Percentiles rank a stretch among this genome's conserved stretches.
Conservation (phyloP, 2,113 vertebrate genomes). For the Mesocricetus auratus region DNA sequence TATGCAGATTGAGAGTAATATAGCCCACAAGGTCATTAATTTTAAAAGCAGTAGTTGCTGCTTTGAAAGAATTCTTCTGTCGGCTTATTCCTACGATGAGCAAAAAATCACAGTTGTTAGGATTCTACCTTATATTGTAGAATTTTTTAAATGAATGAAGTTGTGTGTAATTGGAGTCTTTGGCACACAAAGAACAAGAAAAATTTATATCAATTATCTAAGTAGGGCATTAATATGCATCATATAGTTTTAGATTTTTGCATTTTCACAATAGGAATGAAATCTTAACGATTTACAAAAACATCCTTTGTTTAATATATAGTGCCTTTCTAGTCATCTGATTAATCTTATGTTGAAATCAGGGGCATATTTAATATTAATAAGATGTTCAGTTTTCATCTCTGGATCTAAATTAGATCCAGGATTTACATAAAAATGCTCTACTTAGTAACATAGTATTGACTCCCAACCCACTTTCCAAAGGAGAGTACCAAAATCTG, state of each 20-base stretch:
- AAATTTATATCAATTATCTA: constrained; percentile 36
- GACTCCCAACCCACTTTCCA: neutral
- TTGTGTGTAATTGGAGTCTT: neutral
- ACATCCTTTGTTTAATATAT: neutral
- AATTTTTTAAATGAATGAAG: neutral
- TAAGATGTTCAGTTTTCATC: neutral
- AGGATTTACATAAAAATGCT: neutral
- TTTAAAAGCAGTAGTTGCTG: constrained; percentile 22
- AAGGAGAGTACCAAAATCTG: constrained; percentile 31
- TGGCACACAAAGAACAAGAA: constrained; percentile 18
- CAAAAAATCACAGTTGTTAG: constrained; percentile 41
- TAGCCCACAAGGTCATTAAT: constrained; percentile 34
- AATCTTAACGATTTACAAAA: constrained; percentile 18
- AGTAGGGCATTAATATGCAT: neutral
- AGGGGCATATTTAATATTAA: neutral
- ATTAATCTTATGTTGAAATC: constrained; percentile 38
- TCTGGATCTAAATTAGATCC: constrained; percentile 5
- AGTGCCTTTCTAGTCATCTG: neutral
- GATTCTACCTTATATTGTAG: neutral
- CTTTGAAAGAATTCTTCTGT: constrained; percentile 48
- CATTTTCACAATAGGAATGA: constrained; percentile 19
- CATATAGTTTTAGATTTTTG: constrained; percentile 32
- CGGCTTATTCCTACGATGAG: constrained; percentile 56
- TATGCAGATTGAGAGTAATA: constrained; percentile 12
- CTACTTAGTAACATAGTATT: constrained; percentile 1